Percentiles rank a stretch among this genome's conserved stretches.
These are phyloP conservation scores for Cyphomyrus plagiostoma DNA, from an alignment of 2,113 vertebrate species.

Conservation along the genomic window DNA sequence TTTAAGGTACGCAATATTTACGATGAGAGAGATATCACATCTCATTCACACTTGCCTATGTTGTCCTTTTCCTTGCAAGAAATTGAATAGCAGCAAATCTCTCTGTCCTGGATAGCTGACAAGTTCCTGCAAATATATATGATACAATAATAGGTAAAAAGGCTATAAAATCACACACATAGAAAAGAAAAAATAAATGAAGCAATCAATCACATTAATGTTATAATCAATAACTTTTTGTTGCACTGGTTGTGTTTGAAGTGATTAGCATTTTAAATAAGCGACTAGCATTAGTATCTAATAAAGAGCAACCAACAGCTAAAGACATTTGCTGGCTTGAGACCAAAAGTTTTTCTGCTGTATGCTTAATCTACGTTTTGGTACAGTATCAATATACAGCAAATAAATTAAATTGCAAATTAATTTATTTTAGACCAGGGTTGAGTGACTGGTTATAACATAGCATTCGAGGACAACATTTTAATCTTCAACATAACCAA, in stretches of 20 bases:
- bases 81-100: conserved; percentile 77
- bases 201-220: not conserved
- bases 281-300: not conserved
- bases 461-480: not conserved
- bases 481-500: not conserved
- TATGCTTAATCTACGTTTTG: not conserved
- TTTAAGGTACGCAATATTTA: not conserved
- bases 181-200: not conserved
- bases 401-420: not conserved
- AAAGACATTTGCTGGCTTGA: not conserved
- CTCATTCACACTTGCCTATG: conserved; percentile 55
- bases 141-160: conserved; percentile 29
- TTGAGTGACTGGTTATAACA: not conserved
- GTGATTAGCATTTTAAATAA: not conserved
- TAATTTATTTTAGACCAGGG: not conserved
- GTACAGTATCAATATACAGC: not conserved
- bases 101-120: conserved; percentile 73
- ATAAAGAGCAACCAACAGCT: not conserved
- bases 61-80: conserved; percentile 81
- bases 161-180: not conserved
- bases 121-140: conserved; percentile 59
- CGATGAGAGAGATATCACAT: too few species aligned
- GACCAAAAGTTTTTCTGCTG: not conserved
- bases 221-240: not conserved
- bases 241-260: not conserved